Base-by-base conservation (phyloP, 2,888 invertebrate species). In the Noctua comes region DNA sequence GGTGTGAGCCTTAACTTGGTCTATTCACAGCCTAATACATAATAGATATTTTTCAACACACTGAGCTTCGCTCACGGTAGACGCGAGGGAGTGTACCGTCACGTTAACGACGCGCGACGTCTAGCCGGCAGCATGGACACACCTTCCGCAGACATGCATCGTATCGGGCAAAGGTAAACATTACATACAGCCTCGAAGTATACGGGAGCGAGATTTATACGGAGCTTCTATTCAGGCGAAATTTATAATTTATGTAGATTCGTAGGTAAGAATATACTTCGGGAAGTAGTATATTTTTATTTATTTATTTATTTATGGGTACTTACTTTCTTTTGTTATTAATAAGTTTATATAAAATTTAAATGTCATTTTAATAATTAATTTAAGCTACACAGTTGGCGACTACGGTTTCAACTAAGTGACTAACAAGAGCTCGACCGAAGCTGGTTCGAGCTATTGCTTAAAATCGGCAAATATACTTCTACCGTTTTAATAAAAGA, bases 41-140 rank as follows among this genome's bases (percentile, higher is more conserved):
- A 62, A 36, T 27, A 18, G 2, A 65, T 65, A 54, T 72, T 40
- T 79, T 24, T 13, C 51, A 27, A 24, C 43, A 27, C 68, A 51
- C 40, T 24, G 57, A 36, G 59, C 27, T 18, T 43, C 83, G 62
- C 16, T 18, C 31, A 10, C 48, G 40, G 40, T 16, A 36, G 68
- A 21, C 70, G 13, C 64, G 48, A 77, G 80, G 80, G 88, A 54
- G 83, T 76, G 83, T 79, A 51, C 40, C 31, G 51, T 66, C 68
- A 79, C 79, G 74, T 77, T 86, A 82, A 84, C 81, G 75, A 36
- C 36, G 36, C 36, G 5, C 36, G 36, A 76, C 64, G 88, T 76
- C 78, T 86, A 62, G 77, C 73, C 73, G 78, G 64, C 24, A 75
- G 73, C 68, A 46, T 8, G 78, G 87, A 76, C 86, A 83, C 88